These are phyloP conservation scores for Tupaia chinensis DNA, from an alignment of 2,113 vertebrate species.

Conservation along the genomic window DNA sequence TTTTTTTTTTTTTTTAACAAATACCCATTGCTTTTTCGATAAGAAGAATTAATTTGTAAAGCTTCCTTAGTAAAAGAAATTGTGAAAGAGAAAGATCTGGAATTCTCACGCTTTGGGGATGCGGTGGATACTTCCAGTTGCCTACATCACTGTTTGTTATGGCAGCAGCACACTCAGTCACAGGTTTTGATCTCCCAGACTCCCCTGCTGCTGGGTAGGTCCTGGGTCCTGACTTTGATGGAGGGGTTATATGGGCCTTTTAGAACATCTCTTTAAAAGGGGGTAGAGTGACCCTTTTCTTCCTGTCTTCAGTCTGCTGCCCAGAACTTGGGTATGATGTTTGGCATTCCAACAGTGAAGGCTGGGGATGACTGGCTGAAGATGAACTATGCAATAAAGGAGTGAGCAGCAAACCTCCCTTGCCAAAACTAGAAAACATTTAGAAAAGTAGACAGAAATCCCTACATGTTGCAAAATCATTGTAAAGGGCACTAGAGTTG, in stretches of 20 bases:
- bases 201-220: not conserved
- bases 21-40: not conserved
- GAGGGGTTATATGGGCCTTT: not conserved
- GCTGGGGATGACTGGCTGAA: not conserved
- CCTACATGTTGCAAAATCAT: not conserved
- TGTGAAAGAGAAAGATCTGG: not conserved
- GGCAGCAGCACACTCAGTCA: not conserved
- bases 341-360: not conserved
- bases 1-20: not conserved
- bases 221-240: not conserved
- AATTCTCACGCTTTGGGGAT: not conserved
- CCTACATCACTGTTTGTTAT: not conserved
- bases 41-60: slow-evolving; percentile 19
- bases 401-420: not conserved
- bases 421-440: not conserved
- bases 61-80: not conserved
- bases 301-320: not conserved
- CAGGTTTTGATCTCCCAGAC: not conserved
- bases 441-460: not conserved
- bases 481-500: not conserved
- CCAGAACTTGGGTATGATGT: not conserved
- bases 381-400: not conserved
- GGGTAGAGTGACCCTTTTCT: not conserved
- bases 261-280: slow-evolving; percentile 16
- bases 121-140: not conserved